Base-by-base conservation (phyloP, 2,888 invertebrate genomes). In the Zele albiditarsus region DNA sequence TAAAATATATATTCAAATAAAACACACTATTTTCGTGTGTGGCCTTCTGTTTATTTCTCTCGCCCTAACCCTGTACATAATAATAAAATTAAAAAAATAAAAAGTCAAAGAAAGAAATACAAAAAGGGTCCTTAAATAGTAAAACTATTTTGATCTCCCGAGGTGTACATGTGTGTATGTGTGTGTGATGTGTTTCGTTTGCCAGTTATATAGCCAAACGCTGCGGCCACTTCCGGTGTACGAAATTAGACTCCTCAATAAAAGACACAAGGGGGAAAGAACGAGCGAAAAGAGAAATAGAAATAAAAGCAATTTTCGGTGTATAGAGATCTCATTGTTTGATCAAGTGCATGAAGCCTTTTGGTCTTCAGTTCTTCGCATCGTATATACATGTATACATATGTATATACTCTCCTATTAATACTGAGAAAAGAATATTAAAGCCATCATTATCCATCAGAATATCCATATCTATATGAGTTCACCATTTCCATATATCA, bases 231-330 rank as follows among this genome's bases (percentile, higher is more conserved):
- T 87, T 87, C 87, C 87, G 87, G 82, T 57, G 53, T 83, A 83
- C 83, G 82, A 81, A 87, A 87, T 87, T 87, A 87, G 87, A 87
- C 85, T 82, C 83, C 84, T 84, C 84, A 86, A 88, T 86, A 86
- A 86, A 86, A 53, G 62, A 42, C 42, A 42, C 28, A 46, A 14
- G 46, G 46, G 46, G n/a, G 14, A 46, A n/a, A 63, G 28, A 25
- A 14, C 20, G 38, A 38, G n/a, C 31, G 20, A 14, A 8, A 33
- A 42, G 42, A 27, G 27, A 46, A 62, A 62, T 33, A 38, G 38
- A 33, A 58, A 31, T 33, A 62, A 71, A 42, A 38, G 33, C 33
- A 20, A 53, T 31, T 73, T 69, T 72, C n/a, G 58, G 33, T 71
- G 28, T 58, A 63, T 67, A 68, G 70, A 53, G 65, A 74, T 72